phyloP scores from a whole-genome alignment of 2,888 invertebrate species.

The Xylocampa areola region DNA sequence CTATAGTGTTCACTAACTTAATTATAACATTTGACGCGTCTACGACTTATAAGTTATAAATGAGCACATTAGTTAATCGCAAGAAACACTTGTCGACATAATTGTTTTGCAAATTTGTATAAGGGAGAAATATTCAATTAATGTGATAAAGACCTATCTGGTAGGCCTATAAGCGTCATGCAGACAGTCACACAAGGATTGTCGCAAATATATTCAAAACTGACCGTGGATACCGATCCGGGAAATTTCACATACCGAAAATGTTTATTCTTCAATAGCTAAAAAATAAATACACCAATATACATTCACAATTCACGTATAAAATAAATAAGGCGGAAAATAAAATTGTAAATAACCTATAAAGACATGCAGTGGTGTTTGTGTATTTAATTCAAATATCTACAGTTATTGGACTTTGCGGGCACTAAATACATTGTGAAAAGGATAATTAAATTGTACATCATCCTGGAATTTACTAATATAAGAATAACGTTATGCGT shows the following conservation, averaged over 20 bases:
- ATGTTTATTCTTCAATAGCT: slow-evolving; percentile 89
- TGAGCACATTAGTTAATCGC: too few relatives aligned
- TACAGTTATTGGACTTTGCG: slow-evolving; percentile 32
- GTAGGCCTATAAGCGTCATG: slow-evolving; percentile 77
- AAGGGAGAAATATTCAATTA: slow-evolving; percentile 32
- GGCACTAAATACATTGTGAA: slow-evolving; percentile 33
- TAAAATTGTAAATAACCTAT: slow-evolving; percentile 43
- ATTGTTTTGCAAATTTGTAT: not conserved
- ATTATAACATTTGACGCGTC: too few relatives aligned
- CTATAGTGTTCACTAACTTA: too few relatives aligned
- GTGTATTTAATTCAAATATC: slow-evolving; percentile 31
- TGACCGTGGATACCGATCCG: slow-evolving; percentile 88
- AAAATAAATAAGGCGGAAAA: slow-evolving; percentile 58
- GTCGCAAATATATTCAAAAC: slow-evolving; percentile 81
- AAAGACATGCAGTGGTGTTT: slow-evolving; percentile 45
- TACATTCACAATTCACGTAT: slow-evolving; percentile 82
- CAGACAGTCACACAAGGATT: slow-evolving; percentile 79
- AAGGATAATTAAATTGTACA: not conserved
- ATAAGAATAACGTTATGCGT: too few relatives aligned
- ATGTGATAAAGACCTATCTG: slow-evolving; percentile 35
- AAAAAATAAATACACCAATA: slow-evolving; percentile 89
- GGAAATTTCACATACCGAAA: slow-evolving; percentile 90
- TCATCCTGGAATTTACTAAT: not conserved
- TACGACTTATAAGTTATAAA: too few relatives aligned
- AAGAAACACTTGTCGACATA: not conserved